Evolutionary conservation across 2,888 invertebrate genomes (phyloP), one percentile per base, ranked within the genome.

Genomic region (Drosophila mercatorum): DNA sequence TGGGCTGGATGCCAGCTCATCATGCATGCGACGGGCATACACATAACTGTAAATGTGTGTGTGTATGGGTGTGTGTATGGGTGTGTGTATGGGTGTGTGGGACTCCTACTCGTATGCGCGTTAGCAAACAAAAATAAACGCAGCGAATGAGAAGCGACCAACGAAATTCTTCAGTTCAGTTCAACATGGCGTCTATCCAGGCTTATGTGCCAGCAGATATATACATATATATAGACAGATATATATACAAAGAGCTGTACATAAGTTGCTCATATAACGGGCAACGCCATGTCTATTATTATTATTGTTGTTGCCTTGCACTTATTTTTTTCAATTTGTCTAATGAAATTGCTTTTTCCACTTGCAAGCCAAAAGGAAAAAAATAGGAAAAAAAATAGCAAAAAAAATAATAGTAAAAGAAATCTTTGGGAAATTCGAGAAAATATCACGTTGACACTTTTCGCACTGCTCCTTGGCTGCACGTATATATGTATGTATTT

Each of bases 261-360:
- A 62, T 59, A 52, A 6, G 34, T 22, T 52, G 44, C 41, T 34
- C 70, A 69, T 66, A 82, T 80, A 74, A 62, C 60, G 49, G 73
- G 55, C 41, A 44, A 56, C 56, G 71, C 66, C 55, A 49, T 60
- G 59, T 70, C 66, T 71, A 53, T 67, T 67, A 72, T 61, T 71
- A 70, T 74, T 65, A 68, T 72, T 73, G 67, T 68, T 71, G 69
- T 68, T 71, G 69, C 80, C 80, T 81, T 89, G 88, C 88, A 86
- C 78, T 88, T 80, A 77, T 82, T 90, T 88, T 89, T 89, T 90
- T 88, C 91, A 91, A 91, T 91, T 91, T 91, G 91, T 91, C 89
- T 91, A 91, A 90, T 91, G 89, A 91, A 91, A 91, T 91, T 90
- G 90, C 88, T 88, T 88, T 87, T 87, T 85, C 81, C 87, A 87